These are phyloP conservation scores for Stenurella melanura DNA, from an alignment of 2,888 invertebrate species.

Conservation along the genomic window DNA sequence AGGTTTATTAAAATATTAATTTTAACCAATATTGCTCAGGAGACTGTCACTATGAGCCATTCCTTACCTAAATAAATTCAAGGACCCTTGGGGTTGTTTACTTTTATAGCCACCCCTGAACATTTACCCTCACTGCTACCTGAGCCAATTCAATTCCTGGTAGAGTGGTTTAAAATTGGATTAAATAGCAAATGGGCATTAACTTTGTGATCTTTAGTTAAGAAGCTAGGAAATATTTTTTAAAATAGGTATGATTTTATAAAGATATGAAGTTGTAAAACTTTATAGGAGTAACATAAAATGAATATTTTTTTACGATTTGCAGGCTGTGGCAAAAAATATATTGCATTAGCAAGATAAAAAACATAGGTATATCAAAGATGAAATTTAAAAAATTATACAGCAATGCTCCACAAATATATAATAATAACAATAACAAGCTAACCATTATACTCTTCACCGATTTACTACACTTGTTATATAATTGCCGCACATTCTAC, in stretches of 20 bases:
- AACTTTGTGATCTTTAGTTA: not conserved
- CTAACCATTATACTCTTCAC: too few species aligned
- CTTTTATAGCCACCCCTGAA: slow-evolving; percentile 37
- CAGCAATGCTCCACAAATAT: too few species aligned
- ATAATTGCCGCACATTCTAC: too few species aligned
- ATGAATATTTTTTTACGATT: not conserved
- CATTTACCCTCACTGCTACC: slow-evolving; percentile 42
- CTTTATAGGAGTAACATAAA: not conserved
- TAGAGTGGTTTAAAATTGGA: slow-evolving; percentile 21
- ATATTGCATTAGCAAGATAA: too few species aligned
- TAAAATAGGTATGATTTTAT: not conserved
- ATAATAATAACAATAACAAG: too few species aligned
- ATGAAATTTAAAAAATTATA: too few species aligned
- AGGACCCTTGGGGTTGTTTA: slow-evolving; percentile 15
- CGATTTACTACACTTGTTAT: too few species aligned
- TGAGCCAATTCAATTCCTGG: slow-evolving; percentile 36
- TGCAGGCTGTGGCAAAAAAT: not conserved
- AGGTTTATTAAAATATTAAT: not conserved
- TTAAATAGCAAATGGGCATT: not conserved
- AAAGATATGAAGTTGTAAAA: not conserved
- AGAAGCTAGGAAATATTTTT: not conserved
- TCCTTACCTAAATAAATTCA: not conserved
- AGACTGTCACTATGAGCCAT: not conserved
- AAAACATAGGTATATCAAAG: too few species aligned
- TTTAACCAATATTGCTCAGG: not conserved